These are phyloP conservation scores for Artibeus jamaicensis DNA, from an alignment of 2,797 vertebrate species.

Conservation along the genomic window DNA sequence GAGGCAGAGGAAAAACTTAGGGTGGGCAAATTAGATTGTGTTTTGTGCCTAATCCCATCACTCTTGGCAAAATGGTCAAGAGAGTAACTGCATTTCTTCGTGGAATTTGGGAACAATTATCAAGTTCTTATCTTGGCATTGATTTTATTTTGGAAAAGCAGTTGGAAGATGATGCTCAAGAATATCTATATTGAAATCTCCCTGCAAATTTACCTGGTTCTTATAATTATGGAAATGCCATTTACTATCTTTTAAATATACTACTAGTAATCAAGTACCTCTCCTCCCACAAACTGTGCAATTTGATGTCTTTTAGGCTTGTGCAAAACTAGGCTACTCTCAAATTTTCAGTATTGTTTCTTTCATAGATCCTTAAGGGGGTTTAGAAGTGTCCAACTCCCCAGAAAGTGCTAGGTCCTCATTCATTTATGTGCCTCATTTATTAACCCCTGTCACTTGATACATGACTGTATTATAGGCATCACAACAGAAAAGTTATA, in stretches of 20 bases:
- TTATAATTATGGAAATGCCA: neutral
- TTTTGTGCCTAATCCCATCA: neutral
- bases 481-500: neutral
- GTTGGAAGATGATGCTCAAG: neutral
- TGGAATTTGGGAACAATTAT: constrained; percentile 30
- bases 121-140: neutral
- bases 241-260: neutral
- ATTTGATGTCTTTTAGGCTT: neutral
- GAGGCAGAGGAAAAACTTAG: neutral
- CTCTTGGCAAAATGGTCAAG: constrained; percentile 5
- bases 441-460: neutral
- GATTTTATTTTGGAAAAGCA: constrained; percentile 65
- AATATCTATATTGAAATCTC: neutral
- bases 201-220: neutral
- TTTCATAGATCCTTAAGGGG: neutral
- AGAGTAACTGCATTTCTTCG: neutral
- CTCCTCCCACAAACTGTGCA: neutral
- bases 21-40: neutral
- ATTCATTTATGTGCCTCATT: neutral
- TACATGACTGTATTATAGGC: neutral
- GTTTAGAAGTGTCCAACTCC: neutral
- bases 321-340: neutral
- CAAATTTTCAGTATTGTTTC: neutral
- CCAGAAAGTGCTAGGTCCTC: neutral
- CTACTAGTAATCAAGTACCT: neutral